Evolutionary conservation across 2,888 invertebrate species (phyloP).

Genomic region (Ariolimax columbianus): DNA sequence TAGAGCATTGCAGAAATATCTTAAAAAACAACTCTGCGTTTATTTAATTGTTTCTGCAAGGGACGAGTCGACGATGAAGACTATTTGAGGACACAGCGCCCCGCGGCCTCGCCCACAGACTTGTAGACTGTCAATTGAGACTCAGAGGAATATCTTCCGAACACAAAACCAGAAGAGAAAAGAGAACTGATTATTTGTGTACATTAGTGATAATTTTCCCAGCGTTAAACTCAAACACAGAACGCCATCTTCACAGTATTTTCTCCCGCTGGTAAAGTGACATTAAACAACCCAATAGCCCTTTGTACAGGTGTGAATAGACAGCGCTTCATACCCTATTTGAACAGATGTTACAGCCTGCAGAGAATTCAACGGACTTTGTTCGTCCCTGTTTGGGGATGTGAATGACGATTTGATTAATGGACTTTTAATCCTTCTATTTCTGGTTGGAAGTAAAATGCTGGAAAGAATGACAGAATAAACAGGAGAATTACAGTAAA

Average conservation of each 20-base stretch:
- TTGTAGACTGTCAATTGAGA: constrained; percentile 2
- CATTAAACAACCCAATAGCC: neutral
- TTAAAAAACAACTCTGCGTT: neutral
- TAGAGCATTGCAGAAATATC: neutral
- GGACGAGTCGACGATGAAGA: neutral
- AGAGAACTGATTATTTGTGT: neutral
- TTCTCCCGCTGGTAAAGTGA: neutral
- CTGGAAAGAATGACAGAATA: too few relatives aligned
- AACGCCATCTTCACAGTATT: neutral
- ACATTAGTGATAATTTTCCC: constrained; percentile 16
- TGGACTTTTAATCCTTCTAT: neutral
- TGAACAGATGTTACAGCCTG: constrained; percentile 1
- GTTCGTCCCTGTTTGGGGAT: neutral
- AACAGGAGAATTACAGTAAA: too few relatives aligned
- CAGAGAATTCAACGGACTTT: neutral
- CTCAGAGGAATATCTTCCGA: neutral
- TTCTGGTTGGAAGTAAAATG: neutral
- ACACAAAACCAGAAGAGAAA: constrained; percentile 12
- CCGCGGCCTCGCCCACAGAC: neutral
- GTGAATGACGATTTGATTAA: neutral
- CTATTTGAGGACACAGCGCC: neutral
- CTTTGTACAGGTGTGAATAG: constrained; percentile 13
- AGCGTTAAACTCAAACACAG: neutral
- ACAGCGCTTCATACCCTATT: neutral
- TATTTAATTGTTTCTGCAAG: neutral